These are phyloP conservation scores for Mesocricetus auratus DNA, from an alignment of 2,113 vertebrate species.

Conservation along the genomic window DNA sequence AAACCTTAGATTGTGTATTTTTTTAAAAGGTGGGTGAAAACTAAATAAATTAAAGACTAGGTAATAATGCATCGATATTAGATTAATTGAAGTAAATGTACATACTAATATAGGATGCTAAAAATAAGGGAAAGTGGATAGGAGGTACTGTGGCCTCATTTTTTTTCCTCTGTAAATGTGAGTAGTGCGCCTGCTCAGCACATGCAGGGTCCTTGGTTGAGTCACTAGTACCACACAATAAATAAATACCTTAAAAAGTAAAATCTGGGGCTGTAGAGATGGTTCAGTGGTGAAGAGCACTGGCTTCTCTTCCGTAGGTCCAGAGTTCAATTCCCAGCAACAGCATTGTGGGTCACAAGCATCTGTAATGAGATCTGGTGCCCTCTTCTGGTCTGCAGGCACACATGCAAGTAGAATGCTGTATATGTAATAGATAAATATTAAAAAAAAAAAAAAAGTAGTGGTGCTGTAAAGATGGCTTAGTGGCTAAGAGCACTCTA, in stretches of 20 bases:
- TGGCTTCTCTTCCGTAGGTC: neutral
- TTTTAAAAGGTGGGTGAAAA: neutral
- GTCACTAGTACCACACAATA: neutral
- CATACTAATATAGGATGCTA: neutral
- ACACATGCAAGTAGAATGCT: too few relatives aligned
- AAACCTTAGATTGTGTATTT: neutral
- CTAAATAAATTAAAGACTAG: neutral
- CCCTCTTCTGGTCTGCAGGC: too few relatives aligned
- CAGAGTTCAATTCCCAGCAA: too few relatives aligned
- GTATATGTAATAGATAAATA: neutral
- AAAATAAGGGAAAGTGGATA: neutral
- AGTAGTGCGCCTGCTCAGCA: neutral
- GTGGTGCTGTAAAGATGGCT: neutral
- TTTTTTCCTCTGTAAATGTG: neutral
- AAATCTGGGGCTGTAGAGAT: neutral
- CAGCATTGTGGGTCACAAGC: too few relatives aligned
- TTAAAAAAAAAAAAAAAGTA: neutral
- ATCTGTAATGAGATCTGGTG: too few relatives aligned
- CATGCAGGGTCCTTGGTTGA: neutral
- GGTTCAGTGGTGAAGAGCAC: neutral
- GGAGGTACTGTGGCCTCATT: neutral
- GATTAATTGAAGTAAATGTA: neutral
- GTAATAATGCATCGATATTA: neutral
- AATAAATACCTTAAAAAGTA: neutral
- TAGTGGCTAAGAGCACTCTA: neutral